phyloP scores from a whole-genome alignment of 2,797 vertebrate genomes.

The Microcaecilia unicolor region DNA sequence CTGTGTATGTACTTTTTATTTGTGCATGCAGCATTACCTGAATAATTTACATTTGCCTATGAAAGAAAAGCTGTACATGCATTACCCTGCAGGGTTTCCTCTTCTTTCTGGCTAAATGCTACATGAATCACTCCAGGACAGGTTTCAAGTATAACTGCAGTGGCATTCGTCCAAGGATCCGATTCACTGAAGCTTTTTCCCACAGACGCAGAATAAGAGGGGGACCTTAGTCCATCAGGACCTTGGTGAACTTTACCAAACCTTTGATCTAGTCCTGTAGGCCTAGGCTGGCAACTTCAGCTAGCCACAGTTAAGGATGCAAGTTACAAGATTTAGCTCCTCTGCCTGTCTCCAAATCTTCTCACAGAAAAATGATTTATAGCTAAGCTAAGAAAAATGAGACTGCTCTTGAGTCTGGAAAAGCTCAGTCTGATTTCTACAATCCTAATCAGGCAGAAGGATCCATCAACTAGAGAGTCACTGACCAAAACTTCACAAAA shows the following conservation, averaged over 20 bases:
- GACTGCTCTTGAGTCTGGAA: constrained; percentile 56
- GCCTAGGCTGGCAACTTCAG: constrained; percentile 58
- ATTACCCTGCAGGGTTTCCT: too few species aligned
- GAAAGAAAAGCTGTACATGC: too few species aligned
- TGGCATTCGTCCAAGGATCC: constrained; percentile 38
- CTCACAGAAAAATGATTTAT: constrained; percentile 81
- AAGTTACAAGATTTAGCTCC: constrained; percentile 71
- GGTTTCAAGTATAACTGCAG: constrained; percentile 1
- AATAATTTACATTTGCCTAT: too few species aligned
- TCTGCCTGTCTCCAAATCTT: constrained; percentile 71
- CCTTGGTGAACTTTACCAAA: constrained; percentile 46
- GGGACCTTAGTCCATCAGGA: too few species aligned
- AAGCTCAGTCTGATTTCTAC: constrained; percentile 45
- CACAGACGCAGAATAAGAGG: too few species aligned
- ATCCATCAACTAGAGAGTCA: constrained; percentile 16
- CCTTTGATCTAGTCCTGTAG: constrained; percentile 47
- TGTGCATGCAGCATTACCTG: too few species aligned
- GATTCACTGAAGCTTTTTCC: too few species aligned
- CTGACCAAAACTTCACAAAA: constrained; percentile 18
- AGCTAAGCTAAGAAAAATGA: constrained; percentile 73
- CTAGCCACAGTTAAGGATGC: constrained; percentile 64
- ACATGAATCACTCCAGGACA: constrained; percentile 1
- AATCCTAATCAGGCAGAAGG: constrained; percentile 40
- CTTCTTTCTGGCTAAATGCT: too few species aligned
- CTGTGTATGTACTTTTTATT: too few species aligned